Evolutionary conservation across 2,888 invertebrate species (phyloP), one percentile per base, ranked within the genome.

Genomic region (Willowsia nigromaculata): DNA sequence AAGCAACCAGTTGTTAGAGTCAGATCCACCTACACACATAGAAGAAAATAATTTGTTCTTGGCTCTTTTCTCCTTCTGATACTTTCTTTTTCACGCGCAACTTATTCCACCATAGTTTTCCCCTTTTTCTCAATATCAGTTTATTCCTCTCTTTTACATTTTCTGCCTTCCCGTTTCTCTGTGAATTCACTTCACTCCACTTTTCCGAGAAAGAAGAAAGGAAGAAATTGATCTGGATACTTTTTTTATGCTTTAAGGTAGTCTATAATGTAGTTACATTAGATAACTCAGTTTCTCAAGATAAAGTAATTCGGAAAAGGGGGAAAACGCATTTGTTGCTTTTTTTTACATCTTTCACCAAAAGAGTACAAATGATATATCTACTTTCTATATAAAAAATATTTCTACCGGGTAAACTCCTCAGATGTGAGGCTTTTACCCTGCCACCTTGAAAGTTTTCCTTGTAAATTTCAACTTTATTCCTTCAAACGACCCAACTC

Each of bases 61-160:
- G 11, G 27, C 11, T 62, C 15, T 84, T 37, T 62, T n/a, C 62
- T 62, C 76, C 33, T 59, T 62, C 83, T 88, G 88, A 88, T 88
- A n/a, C n/a, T n/a, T 88, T 82, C 82, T 88, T 88, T 88, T 83
- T 88, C 81, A 88, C 88, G 83, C 88, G 83, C 82, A 88, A 88
- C 83, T 88, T 78, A 50, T 43, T 43, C 74, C 25, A 74, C 47
- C 25, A 22, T 43, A 18, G 22, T 30, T 71, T 74, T 74, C 59
- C 82, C 71, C 50, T 83, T 50, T 30, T 82, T 76, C 81, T 85
- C 53, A 5, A 50, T 59, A 27, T 27, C 59, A 62, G 30, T 62
- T 62, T 62, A n/a, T n/a, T 30, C 33, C 65, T 85, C 59, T 78
- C 53, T 59, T 74, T 43, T 76, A 56, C 56, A 56, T n/a, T 47